Base-by-base conservation (phyloP, 2,888 invertebrate species). In the Stegophylla sp. region DNA sequence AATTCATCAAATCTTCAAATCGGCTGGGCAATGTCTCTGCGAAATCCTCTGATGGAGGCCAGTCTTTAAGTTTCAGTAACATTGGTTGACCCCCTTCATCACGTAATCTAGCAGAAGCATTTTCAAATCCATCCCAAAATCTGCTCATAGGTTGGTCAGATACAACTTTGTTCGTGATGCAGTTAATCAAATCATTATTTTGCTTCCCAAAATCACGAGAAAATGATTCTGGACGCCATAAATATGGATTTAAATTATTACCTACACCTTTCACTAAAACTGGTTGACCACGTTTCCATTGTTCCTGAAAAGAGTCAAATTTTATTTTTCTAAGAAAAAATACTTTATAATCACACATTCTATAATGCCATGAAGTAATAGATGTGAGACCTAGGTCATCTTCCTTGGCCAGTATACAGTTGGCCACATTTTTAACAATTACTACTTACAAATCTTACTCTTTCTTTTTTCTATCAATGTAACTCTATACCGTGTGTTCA, bases 41-140 rank as follows among this genome's bases (percentile, higher is more conserved):
- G 85, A 91, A 90, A 84, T 90, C 90, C 83, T 89, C 90, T 45
- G 94, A 94, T 0, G 97, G 95, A 0, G 98, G 98, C 98, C 98
- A 98, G 88, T 98, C 98, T 86, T 98, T 97, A 51, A 98, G 88
- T 86, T 98, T 98, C 72, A 96, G 88, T 84, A 96, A 88, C 95
- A 96, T 95, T 0, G 94, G 93, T 83, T 93, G 92, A 63, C 94
- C 94, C 74, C 91, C 89, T 23, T 93, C 93, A 87, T 95, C 95
- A 61, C 93, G 91, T 43, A 95, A 87, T 56, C 95, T 88, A 85
- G 93, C 94, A 43, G 91, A 90, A 79, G 94, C 92, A 83, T 92
- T 90, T 83, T 96, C 96, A 87, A 98, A 98, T 7, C 98, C 98
- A 86, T 97, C 96, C 98, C 98, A 98, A 88, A 98, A 98, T 85